A percentile compares a stretch with the other conserved stretches of the same genome.
phyloP scores from a whole-genome alignment of 2,888 invertebrate genomes.

The Atherix ibis region DNA sequence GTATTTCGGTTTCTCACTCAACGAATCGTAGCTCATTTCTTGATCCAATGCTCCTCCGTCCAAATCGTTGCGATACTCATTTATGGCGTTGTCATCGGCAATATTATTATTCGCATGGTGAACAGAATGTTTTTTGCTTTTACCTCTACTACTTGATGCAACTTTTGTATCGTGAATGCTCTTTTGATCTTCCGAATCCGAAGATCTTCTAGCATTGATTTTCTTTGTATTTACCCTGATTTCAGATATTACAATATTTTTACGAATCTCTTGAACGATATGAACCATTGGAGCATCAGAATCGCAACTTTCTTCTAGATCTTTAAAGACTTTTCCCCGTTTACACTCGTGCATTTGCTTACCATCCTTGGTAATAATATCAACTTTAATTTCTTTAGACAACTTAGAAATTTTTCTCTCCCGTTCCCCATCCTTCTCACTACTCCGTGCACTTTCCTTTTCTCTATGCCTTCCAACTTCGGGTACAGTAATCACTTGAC shows the following conservation, averaged over 20 bases:
- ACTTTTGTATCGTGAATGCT: not conserved
- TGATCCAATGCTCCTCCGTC: too few relatives aligned
- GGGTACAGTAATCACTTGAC: not conserved
- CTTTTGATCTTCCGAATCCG: slow-evolving; percentile 3
- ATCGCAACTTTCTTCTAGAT: not conserved
- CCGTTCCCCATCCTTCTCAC: not conserved
- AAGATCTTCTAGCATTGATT: too few relatives aligned
- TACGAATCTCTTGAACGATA: slow-evolving; percentile 28
- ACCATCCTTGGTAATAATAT: not conserved
- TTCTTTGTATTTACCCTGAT: slow-evolving; percentile 22
- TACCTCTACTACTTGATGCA: not conserved
- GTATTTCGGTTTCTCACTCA: slow-evolving; percentile 10
- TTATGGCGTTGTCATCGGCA: not conserved
- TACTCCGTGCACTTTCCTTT: not conserved
- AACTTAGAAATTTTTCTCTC: too few relatives aligned
- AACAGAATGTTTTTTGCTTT: not conserved
- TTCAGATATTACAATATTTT: slow-evolving; percentile 28
- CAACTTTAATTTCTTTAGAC: not conserved
- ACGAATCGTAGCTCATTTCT: not conserved
- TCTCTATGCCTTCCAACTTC: not conserved
- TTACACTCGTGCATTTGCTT: not conserved
- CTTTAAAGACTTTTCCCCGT: not conserved
- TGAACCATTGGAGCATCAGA: slow-evolving; percentile 25
- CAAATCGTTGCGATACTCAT: too few relatives aligned
- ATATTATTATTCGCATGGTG: not conserved